These are phyloP conservation scores for Apamea epomidion DNA, from an alignment of 2,888 invertebrate species.

Conservation along the genomic window DNA sequence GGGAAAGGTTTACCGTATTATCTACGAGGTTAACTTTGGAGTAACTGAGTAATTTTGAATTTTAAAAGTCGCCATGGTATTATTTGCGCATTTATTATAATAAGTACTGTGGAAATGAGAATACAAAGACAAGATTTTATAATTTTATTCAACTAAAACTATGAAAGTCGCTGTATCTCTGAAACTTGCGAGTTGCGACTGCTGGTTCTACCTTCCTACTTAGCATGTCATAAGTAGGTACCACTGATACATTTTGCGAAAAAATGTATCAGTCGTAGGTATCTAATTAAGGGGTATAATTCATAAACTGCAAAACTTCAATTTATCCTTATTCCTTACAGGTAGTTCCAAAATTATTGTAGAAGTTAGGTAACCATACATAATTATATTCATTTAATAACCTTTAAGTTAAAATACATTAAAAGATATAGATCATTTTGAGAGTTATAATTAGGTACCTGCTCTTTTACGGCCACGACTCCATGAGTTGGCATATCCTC, in stretches of 20 bases:
- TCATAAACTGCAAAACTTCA: slow-evolving; percentile 41
- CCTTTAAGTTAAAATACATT: slow-evolving; percentile 52
- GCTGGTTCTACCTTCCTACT: background rate
- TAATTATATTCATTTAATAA: slow-evolving; percentile 8
- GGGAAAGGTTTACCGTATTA: slow-evolving; percentile 77
- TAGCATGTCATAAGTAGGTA: background rate
- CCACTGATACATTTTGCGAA: too few relatives aligned
- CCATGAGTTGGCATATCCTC: slow-evolving; percentile 71
- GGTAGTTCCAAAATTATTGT: slow-evolving; percentile 47
- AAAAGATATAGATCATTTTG: slow-evolving; percentile 58
- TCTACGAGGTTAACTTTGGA: slow-evolving; percentile 52
- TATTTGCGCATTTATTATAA: background rate
- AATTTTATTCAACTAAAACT: background rate
- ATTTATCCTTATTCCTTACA: slow-evolving; percentile 33
- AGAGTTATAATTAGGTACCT: slow-evolving; percentile 71
- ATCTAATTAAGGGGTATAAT: slow-evolving; percentile 44
- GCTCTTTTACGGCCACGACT: slow-evolving; percentile 62
- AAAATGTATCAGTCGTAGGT: slow-evolving; percentile 9
- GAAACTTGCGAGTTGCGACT: background rate
- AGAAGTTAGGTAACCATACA: slow-evolving; percentile 9
- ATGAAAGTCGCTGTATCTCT: background rate
- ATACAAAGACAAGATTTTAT: background rate
- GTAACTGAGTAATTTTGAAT: slow-evolving; percentile 23
- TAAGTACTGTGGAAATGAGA: background rate
- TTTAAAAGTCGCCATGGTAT: slow-evolving; percentile 18